Evolutionary conservation across 1,140 invertebrate species (phyloP).

Genomic region (Drepana arcuata): DNA sequence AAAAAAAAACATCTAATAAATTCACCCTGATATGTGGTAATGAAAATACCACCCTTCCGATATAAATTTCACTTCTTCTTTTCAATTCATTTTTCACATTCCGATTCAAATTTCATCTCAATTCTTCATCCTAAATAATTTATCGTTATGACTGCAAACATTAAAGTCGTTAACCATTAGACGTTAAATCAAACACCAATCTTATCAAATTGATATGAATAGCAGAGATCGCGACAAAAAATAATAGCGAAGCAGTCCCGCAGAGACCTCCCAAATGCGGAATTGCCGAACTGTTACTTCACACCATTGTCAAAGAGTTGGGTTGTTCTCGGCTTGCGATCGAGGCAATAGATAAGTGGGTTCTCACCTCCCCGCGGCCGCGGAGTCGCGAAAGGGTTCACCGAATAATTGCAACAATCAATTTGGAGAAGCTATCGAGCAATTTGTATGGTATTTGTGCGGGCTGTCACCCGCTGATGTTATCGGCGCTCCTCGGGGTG

Average conservation of each 20-base stretch:
- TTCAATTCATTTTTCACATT: no score
- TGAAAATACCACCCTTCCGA: conserved; percentile 3
- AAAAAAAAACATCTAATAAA: no score
- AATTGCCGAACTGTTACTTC: conserved; percentile 34
- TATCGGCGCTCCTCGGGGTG: conserved; percentile 55
- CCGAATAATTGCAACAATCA: conserved; percentile 70
- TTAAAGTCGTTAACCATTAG: neutral
- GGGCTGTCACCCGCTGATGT: conserved; percentile 65
- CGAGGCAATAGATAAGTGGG: conserved; percentile 49
- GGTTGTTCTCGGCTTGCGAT: conserved; percentile 35
- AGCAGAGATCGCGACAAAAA: conserved; percentile 50
- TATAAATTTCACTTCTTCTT: conserved; percentile 8
- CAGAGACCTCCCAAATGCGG: conserved; percentile 33
- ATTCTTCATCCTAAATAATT: conserved; percentile 1
- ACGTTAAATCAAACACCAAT: no score
- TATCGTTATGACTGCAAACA: conserved; percentile 4
- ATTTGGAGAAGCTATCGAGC: conserved; percentile 63
- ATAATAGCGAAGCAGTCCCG: conserved; percentile 47
- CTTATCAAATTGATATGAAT: conserved; percentile 37
- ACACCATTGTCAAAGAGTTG: conserved; percentile 59
- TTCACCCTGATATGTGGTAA: no score
- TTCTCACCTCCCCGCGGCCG: conserved; percentile 65
- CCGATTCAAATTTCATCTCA: no score
- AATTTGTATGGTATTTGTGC: conserved; percentile 71
- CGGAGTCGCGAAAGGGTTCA: conserved; percentile 53